A percentile compares a stretch with the other conserved stretches of the same genome.
Evolutionary conservation across 2,888 invertebrate species (phyloP).

Genomic region (Drosophila limbata): DNA sequence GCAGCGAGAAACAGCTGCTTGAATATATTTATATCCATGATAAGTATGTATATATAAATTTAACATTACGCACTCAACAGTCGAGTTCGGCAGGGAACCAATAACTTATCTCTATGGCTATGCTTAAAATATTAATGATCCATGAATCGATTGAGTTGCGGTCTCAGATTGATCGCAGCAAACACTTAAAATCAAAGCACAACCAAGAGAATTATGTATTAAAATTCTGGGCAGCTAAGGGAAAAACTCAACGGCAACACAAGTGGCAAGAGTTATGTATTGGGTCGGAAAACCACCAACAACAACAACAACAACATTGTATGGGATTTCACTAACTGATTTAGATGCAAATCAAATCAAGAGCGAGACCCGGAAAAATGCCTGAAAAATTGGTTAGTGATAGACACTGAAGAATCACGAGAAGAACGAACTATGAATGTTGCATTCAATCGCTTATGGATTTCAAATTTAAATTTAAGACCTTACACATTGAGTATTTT

Average conservation of each 20-base stretch:
- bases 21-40: slow-evolving; percentile 1
- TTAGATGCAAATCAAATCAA: slow-evolving; percentile 79
- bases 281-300: slow-evolving; percentile 16
- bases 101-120: slow-evolving; percentile 72
- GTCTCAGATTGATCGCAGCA: slow-evolving; percentile 66
- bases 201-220: slow-evolving; percentile 48
- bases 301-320: slow-evolving; percentile 34
- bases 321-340: slow-evolving; percentile 73
- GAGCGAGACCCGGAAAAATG: slow-evolving; percentile 57
- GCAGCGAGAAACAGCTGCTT: slow-evolving; percentile 35
- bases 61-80: slow-evolving; percentile 51
- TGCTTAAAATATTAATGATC: slow-evolving; percentile 79
- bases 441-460: slow-evolving; percentile 80
- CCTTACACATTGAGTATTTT: slow-evolving; percentile 83
- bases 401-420: slow-evolving; percentile 14
- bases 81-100: slow-evolving; percentile 39
- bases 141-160: slow-evolving; percentile 55
- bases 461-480: slow-evolving; percentile 83
- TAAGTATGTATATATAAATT: neutral
- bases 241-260: slow-evolving; percentile 56
- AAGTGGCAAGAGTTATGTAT: slow-evolving; percentile 72
- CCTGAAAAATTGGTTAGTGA: slow-evolving; percentile 59
- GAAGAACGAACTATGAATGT: slow-evolving; percentile 72
- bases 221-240: slow-evolving; percentile 67
- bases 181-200: slow-evolving; percentile 78